phyloP scores from a whole-genome alignment of 2,888 invertebrate genomes.

The Eristalinus aeneus region DNA sequence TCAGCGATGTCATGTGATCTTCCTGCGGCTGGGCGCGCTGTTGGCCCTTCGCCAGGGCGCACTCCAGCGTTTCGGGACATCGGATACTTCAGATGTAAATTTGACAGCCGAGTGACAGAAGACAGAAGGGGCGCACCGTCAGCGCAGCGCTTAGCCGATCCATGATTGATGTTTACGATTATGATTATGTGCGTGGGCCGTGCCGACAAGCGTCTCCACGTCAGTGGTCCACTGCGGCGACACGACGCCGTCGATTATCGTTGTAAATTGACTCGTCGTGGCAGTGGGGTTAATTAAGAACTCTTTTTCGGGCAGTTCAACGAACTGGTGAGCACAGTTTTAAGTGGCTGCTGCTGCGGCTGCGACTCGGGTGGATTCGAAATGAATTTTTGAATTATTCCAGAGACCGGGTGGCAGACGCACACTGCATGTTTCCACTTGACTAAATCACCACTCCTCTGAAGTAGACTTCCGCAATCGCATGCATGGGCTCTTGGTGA shows the following conservation, averaged over 20 bases:
- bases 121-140: constrained; percentile 29
- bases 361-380: not conserved
- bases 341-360: constrained; percentile 5
- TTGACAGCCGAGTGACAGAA: constrained; percentile 61
- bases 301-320: constrained; percentile 49
- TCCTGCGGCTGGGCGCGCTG: constrained; percentile 17
- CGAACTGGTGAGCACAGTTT: constrained; percentile 43
- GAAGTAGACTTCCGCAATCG: constrained; percentile 35
- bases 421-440: constrained; percentile 34
- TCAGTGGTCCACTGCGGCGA: constrained; percentile 10
- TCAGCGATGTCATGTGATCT: constrained; percentile 42
- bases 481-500: constrained; percentile 4
- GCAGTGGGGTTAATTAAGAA: constrained; percentile 51
- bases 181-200: constrained; percentile 58
- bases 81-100: constrained; percentile 50
- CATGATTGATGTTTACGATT: constrained; percentile 66
- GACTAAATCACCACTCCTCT: constrained; percentile 9
- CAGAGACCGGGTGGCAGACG: not conserved
- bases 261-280: constrained; percentile 51
- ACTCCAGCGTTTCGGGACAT: constrained; percentile 40
- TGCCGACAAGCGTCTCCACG: constrained; percentile 1
- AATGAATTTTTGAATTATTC: not conserved
- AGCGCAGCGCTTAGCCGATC: constrained; percentile 10
- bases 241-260: constrained; percentile 13
- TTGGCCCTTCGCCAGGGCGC: constrained; percentile 38